A percentile compares a stretch with the other conserved stretches of the same genome.
These are phyloP conservation scores for Microchirus variegatus DNA, from an alignment of 2,797 vertebrate species.

Conservation along the genomic window DNA sequence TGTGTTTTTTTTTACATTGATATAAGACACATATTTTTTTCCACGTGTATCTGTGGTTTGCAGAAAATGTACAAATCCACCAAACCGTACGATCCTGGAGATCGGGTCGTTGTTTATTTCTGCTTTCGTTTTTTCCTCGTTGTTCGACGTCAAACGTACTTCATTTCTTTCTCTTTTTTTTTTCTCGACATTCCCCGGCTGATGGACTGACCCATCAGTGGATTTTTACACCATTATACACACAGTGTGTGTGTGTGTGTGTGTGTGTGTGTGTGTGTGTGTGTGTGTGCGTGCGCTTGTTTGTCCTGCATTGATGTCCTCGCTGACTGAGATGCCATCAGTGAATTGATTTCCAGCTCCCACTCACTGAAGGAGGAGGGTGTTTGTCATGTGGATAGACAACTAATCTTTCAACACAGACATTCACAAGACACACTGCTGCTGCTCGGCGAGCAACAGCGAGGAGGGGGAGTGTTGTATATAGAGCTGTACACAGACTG, in stretches of 20 bases:
- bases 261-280: neutral
- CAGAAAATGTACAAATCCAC: too few species aligned
- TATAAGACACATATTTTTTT: too few species aligned
- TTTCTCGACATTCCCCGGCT: constrained; percentile 24
- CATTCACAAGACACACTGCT: constrained; percentile 76
- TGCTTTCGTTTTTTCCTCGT: too few species aligned
- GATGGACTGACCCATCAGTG: constrained; percentile 46
- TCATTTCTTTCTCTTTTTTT: neutral
- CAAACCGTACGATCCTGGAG: too few species aligned
- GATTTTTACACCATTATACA: constrained; percentile 45
- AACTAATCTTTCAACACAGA: constrained; percentile 82
- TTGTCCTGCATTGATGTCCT: constrained; percentile 71
- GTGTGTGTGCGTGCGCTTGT: constrained; percentile 49
- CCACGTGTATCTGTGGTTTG: too few species aligned
- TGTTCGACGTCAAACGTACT: constrained; percentile 20
- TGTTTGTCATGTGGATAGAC: constrained; percentile 82
- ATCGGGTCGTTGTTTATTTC: too few species aligned
- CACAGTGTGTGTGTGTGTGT: constrained; percentile 25
- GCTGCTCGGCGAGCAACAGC: too few species aligned
- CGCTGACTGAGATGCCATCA: constrained; percentile 75
- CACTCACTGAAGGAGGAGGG: constrained; percentile 69
- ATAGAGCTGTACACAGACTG: constrained; percentile 11
- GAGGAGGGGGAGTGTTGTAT: constrained; percentile 39
- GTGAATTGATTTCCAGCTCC: constrained; percentile 82
- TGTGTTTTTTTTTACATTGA: too few species aligned